Base-by-base conservation (phyloP, 2,113 vertebrate genomes). In the Pygathrix nemaeus region DNA sequence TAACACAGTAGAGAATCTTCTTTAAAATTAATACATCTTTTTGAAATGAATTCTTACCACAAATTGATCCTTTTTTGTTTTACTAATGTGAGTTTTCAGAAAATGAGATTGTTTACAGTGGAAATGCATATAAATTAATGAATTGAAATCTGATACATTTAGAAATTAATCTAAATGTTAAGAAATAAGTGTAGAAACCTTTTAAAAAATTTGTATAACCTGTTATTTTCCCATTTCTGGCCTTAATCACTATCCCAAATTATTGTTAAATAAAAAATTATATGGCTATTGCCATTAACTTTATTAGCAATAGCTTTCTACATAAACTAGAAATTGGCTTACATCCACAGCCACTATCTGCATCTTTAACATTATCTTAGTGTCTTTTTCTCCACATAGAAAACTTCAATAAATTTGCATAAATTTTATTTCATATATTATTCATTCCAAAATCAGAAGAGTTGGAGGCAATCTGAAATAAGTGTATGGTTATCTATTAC, bases 241-340 rank as follows among this genome's bases (percentile, higher is more conserved):
- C 16, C 9, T n/a, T 87, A 93, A 87, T 4, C 45, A 45, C 57
- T 76, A 30, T 32, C 23, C 11, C 16, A 76, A 89, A 43, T 35
- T n/a, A 83, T 25, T 83, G 43, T 55, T 90, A 86, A 96, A 84
- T 64, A 76, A 94, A 86, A 96, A 76, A 90, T 92, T 82, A 32
- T 9, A 35, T 30, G 32, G 12, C 83, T 92, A 55, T 55, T 85
- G 76, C 45, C 38, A 73, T 93, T 88, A 84, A 94, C 18, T 91
- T 93, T 88, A 68, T 88, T 88, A 91, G 7, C 13, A 93, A 80
- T 61, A 89, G 17, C 4, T 73, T 80, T 95, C 20, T 75, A 40
- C 30, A 81, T 90, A 89, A 90, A 76, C 11, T 88, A 76, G 88
- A 23, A 78, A n/a, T 50, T 88, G 73, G 82, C 9, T 75, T 81